Percentiles rank a stretch among this genome's conserved stretches.
Conservation (phyloP, 1,140 invertebrate species). For the Pollicipes pollicipes region DNA sequence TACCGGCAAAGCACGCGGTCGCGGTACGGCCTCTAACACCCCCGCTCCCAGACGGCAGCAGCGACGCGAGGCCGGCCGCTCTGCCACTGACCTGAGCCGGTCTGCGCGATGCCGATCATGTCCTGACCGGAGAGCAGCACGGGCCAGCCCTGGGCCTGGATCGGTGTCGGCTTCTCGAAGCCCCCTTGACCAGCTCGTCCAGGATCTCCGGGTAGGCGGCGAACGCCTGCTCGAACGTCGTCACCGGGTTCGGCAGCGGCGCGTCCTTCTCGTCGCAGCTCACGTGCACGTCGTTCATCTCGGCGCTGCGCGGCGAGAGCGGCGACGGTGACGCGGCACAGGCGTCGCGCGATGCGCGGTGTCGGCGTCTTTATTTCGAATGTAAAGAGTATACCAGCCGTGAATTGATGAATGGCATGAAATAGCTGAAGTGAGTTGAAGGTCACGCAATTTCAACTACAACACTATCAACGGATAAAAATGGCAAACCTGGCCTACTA, state of each 20-base stretch:
- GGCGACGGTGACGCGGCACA: too few species aligned
- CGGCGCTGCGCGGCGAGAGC: too few species aligned
- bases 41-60: too few species aligned
- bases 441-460: background rate
- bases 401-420: too few species aligned
- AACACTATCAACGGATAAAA: slow-evolving; percentile 4
- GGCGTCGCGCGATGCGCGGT: too few species aligned
- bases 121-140: slow-evolving; percentile 64
- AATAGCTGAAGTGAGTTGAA: too few species aligned
- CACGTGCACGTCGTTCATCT: slow-evolving; percentile 16
- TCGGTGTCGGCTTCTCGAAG: slow-evolving; percentile 70
- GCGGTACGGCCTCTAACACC: too few species aligned
- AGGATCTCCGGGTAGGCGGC: slow-evolving; percentile 59
- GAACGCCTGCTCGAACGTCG: slow-evolving; percentile 70
- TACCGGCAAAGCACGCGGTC: too few species aligned
- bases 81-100: slow-evolving; percentile 73
- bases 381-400: too few species aligned
- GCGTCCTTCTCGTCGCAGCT: slow-evolving; percentile 18
- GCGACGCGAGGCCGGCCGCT: too few species aligned
- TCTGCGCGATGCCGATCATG: slow-evolving; percentile 84
- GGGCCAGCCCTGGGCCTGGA: slow-evolving; percentile 81
- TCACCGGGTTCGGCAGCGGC: slow-evolving; percentile 61
- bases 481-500: background rate
- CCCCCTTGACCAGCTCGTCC: slow-evolving; percentile 55
- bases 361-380: too few species aligned